Evolutionary conservation across 2,888 invertebrate species (phyloP).

Genomic region (Opisthograptis luteolata): DNA sequence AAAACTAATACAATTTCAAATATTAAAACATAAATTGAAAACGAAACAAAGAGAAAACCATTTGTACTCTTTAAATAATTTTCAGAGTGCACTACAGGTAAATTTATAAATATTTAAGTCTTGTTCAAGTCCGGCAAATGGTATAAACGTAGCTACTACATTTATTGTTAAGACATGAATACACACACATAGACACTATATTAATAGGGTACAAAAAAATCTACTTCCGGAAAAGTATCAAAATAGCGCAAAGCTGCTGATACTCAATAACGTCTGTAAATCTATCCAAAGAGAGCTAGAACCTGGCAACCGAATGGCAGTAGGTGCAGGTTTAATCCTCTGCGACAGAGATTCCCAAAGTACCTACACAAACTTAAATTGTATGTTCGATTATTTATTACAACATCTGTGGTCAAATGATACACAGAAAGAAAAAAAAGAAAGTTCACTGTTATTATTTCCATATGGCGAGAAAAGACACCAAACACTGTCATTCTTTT

Average conservation of each 20-base stretch:
- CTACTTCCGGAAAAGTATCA: conserved; percentile 6
- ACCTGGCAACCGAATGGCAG: conserved; percentile 20
- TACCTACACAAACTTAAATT: too few species aligned
- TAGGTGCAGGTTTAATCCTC: conserved; percentile 16
- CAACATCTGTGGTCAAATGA: too few species aligned
- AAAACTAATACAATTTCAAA: not conserved
- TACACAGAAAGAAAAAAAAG: too few species aligned
- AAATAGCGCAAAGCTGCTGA: conserved; percentile 10
- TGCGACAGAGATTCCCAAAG: conserved; percentile 10
- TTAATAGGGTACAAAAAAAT: conserved; percentile 5
- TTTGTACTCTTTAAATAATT: not conserved
- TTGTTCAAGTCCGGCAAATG: not conserved
- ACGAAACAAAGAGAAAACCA: not conserved
- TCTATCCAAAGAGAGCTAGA: conserved; percentile 30
- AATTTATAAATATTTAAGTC: too few species aligned
- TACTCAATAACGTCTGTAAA: conserved; percentile 29
- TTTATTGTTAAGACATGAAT: not conserved
- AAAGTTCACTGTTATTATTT: too few species aligned
- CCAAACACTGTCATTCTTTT: too few species aligned
- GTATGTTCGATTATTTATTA: too few species aligned
- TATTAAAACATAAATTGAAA: not conserved
- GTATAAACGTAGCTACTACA: too few species aligned
- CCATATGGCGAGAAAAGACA: too few species aligned
- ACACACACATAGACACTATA: not conserved
- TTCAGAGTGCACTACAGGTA: too few species aligned